phyloP scores from a whole-genome alignment of 2,797 vertebrate species.

The Gephyroberyx darwinii region DNA sequence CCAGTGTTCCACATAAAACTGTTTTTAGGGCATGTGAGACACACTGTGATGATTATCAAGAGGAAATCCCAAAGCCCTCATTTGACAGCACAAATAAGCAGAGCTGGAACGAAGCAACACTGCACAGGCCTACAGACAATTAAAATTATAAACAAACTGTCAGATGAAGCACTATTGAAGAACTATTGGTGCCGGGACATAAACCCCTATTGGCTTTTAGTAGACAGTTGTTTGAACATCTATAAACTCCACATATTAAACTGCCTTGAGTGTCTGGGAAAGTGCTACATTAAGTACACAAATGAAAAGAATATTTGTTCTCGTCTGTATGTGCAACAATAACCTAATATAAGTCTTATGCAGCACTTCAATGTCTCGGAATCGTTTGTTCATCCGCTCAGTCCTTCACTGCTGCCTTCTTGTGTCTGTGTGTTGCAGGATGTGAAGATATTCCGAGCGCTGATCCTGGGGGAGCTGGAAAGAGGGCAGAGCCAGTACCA shows the following conservation, averaged over 20 bases:
- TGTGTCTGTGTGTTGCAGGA: conserved; percentile 78
- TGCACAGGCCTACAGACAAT: conserved; percentile 49
- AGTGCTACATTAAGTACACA: conserved; percentile 36
- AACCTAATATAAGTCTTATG: conserved; percentile 33
- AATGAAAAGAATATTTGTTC: conserved; percentile 51
- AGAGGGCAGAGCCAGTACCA: conserved; percentile 97
- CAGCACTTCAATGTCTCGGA: conserved; percentile 19
- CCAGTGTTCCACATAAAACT: conserved; percentile 45
- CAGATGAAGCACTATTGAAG: conserved; percentile 50
- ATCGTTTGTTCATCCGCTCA: conserved; percentile 41
- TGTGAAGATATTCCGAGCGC: conserved; percentile 96
- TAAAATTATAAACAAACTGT: conserved; percentile 56
- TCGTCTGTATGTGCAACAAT: conserved; percentile 33
- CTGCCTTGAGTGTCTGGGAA: conserved; percentile 56
- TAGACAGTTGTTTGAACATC: conserved; percentile 58
- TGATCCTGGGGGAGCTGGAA: conserved; percentile 96
- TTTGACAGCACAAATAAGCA: conserved; percentile 56
- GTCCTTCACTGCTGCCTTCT: conserved; percentile 27
- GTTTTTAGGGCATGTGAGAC: conserved; percentile 40
- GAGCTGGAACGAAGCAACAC: conserved; percentile 25
- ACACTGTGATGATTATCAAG: conserved; percentile 22
- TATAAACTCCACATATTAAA: conserved; percentile 61
- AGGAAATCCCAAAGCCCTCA: conserved; percentile 37
- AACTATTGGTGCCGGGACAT: conserved; percentile 40
- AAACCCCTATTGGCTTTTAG: conserved; percentile 53